Evolutionary conservation across 2,888 invertebrate species (phyloP).

Genomic region (Leuctra nigra): DNA sequence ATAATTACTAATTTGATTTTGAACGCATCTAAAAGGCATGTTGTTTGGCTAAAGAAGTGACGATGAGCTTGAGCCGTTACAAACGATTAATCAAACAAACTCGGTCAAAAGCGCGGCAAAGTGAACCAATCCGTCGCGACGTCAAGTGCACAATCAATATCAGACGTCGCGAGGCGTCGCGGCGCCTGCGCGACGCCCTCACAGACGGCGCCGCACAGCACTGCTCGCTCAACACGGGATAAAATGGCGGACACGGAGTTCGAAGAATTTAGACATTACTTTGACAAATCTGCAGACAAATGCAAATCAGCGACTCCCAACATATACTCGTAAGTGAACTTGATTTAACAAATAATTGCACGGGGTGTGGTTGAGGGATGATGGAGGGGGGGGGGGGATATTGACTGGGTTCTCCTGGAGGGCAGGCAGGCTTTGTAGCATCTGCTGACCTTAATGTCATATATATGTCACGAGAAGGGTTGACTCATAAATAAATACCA

Average conservation of each 20-base stretch:
- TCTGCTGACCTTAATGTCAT: not conserved
- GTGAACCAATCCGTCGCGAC: constrained; percentile 3
- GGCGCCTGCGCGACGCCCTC: not conserved
- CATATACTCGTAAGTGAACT: constrained; percentile 71
- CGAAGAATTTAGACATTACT: constrained; percentile 85
- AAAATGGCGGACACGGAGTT: constrained; percentile 88
- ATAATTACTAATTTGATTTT: too few species aligned
- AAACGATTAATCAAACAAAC: too few species aligned
- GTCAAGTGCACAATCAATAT: constrained; percentile 19
- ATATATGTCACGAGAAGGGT: too few species aligned
- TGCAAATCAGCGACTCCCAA: constrained; percentile 73
- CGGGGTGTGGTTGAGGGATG: not conserved
- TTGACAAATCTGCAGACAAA: constrained; percentile 73
- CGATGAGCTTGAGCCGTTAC: too few species aligned
- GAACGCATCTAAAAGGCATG: too few species aligned
- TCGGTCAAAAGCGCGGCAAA: too few species aligned
- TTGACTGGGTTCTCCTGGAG: too few species aligned
- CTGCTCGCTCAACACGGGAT: not conserved
- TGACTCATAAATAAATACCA: too few species aligned
- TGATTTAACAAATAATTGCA: not conserved
- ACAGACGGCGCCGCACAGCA: not conserved
- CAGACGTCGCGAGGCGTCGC: not conserved
- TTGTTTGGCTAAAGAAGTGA: too few species aligned
- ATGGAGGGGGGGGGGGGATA: not conserved
- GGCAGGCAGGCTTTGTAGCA: not conserved